Base-by-base conservation (phyloP, 2,888 invertebrate genomes). In the Salticus scenicus region DNA sequence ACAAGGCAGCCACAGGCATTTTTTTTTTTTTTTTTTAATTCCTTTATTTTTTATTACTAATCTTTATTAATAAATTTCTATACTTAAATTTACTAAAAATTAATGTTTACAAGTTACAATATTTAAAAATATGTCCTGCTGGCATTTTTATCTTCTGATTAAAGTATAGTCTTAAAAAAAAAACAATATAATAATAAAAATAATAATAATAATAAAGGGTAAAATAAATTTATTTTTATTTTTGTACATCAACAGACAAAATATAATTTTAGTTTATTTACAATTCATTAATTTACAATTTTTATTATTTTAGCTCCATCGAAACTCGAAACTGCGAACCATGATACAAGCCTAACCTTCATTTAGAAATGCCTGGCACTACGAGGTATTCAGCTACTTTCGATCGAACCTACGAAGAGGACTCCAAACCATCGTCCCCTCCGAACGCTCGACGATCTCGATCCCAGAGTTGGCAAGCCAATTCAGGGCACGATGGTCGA, bases 341-440 rank as follows among this genome's bases (percentile, higher is more conserved):
- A 67, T 67, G 33, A 67, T n/a, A 20, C n/a, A 24, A 17, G n/a
- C 37, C n/a, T 33, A 31, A 20, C 27, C 30, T 4, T 37, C 41
- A n/a, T 20, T 24, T n/a, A 17, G 24, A 14, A 37, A 89, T 89
- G 89, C 89, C 89, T 30, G 88, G 85, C 30, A 88, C 88, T 24
- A 88, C 87, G 10, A 71, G 88, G 57, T 88, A 88, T 42, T 89
- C 89, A 7, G 88, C 88, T 24, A 79, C 88, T 7, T 84, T 88
- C 42, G 89, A 89, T 42, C 80, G 80, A 24, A 73, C 88, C 8
- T 89, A 89, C 76, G 87, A 87, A 57, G 89, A 89, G 14, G 80
- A 84, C 1, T 76, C 74, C 1, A 33, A 27, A 17, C 51, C 87
- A 24, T 33, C 42, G 1, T 24, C 66, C 28, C 8, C 69, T 20